phyloP scores from a whole-genome alignment of 1,140 invertebrate genomes.

The Cydia strobilella region DNA sequence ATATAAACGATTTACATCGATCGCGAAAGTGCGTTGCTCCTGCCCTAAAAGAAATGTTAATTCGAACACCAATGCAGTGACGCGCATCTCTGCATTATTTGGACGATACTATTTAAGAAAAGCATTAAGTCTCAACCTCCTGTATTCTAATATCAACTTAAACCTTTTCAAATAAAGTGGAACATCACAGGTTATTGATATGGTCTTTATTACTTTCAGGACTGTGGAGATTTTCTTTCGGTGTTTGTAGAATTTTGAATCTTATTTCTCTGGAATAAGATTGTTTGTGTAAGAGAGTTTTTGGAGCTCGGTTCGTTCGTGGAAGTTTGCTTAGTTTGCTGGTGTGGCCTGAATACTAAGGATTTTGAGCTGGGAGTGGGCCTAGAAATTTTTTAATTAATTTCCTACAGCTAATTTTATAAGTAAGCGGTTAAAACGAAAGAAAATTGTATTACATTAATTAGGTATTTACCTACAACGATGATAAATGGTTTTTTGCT shows the following conservation, averaged over 20 bases:
- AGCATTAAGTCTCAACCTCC: neutral
- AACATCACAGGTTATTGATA: too few relatives aligned
- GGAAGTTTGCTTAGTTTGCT: slow-evolving; percentile 25
- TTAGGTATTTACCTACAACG: too few relatives aligned
- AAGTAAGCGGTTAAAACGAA: too few relatives aligned
- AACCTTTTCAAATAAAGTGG: neutral
- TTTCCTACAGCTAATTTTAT: too few relatives aligned
- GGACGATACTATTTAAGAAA: neutral
- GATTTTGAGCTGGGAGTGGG: neutral
- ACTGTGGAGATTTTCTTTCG: neutral
- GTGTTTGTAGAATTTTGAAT: slow-evolving; percentile 6
- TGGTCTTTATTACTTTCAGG: neutral
- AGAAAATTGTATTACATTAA: too few relatives aligned
- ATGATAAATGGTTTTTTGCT: too few relatives aligned
- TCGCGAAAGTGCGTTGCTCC: slow-evolving; percentile 50
- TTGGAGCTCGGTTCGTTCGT: slow-evolving; percentile 23
- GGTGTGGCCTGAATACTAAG: slow-evolving; percentile 28
- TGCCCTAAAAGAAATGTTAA: slow-evolving; percentile 54
- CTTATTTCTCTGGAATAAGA: neutral
- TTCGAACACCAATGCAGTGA: slow-evolving; percentile 43
- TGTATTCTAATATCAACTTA: neutral
- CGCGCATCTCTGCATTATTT: slow-evolving; percentile 59
- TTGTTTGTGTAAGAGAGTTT: neutral
- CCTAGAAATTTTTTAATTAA: neutral
- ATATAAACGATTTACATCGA: slow-evolving; percentile 24